Evolutionary conservation across 2,113 vertebrate species (phyloP), one percentile per base, ranked within the genome.

Genomic region (Sarotherodon lohbergeri): DNA sequence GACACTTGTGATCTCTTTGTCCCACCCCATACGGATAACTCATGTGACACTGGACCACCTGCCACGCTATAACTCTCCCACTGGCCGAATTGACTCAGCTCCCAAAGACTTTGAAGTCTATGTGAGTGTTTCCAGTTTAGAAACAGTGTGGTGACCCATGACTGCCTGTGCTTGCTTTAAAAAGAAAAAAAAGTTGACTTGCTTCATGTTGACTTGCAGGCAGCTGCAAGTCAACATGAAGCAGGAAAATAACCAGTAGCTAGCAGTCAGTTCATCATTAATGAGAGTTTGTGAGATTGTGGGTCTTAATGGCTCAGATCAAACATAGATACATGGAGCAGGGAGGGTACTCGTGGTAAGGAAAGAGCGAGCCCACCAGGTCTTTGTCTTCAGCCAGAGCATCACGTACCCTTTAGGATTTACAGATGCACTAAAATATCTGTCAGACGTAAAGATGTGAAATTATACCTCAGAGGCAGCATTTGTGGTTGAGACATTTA

Each of bases 41-140:
- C 97, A 98, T 0, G 97, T 99, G 88, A 98, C 98, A 0, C 92
- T 99, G 86, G 98, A 99, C 86, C 98, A 99, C 54, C 96, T 99
- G 87, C 97, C 99, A 1, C 97, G 94, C 86, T 96, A 95, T 29
- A 95, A 98, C 90, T 98, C 98, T 0, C 98, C 98, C 11, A 96
- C 95, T 7, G 97, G 97, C 9, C 96, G 94, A 87, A 98, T 98
- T 39, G 96, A 97, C 95, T 99, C 98, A 0, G 98, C 98, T 3
- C 98, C 98, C 27, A 98, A 95, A 91, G 97, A 98, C 92, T 99
- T 99, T 1, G 91, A 97, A 24, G 94, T 99, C 86, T 98, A 98
- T 0, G 99, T 99, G 96, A 98, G 86, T 88, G 22, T 1, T 34
- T 56, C 19, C 46, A n/a, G 17, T 52, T 17, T 12, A 78, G 27